Evolutionary conservation across 2,888 invertebrate species (phyloP), one percentile per base, ranked within the genome.

Genomic region (Xiphydria camelus): DNA sequence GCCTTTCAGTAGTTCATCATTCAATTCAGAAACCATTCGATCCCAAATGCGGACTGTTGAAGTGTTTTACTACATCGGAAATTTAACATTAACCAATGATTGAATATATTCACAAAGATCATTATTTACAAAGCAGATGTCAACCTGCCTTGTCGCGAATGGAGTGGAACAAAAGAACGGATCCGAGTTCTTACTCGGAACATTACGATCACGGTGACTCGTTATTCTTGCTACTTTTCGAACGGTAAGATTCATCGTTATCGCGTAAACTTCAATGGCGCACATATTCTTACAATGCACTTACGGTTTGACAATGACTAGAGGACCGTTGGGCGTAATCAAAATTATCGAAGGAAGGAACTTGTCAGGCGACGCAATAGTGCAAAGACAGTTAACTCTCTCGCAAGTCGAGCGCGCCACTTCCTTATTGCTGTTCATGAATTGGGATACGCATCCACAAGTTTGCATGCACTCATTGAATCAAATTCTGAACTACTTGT

Each of bases 391-490:
- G 72, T 74, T 89, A 47, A 79, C 79, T 35, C 73, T 81, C 39
- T 79, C 80, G 56, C 83, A 85, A 62, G 75, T 85, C 7, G 86
- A 88, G 57, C 83, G 84, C 60, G 88, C 89, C 3, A 83, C 89
- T 7, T 83, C 83, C 55, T 70, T 90, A 21, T 73, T 84, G 1
- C 68, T 80, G 1, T 80, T 83, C 2, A 81, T 92, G 75, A 89
- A 91, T 73, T 92, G 92, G 92, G 87, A 87, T 57, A 79, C 78
- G 1, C 86, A 89, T 62, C 88, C 91, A 3, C 82, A 85, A 14
- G 81, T 83, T 48, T 89, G 90, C 57, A 84, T 91, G 57, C 82
- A 84, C 47, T 85, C 88, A 0, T 77, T 94, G 46, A 89, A 89
- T 61, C 82, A 83, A 62, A 85, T 91, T 49, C 80, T 85, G 29